phyloP scores from a whole-genome alignment of 23 tunicate genomes.

The Halocynthia aurantium region DNA sequence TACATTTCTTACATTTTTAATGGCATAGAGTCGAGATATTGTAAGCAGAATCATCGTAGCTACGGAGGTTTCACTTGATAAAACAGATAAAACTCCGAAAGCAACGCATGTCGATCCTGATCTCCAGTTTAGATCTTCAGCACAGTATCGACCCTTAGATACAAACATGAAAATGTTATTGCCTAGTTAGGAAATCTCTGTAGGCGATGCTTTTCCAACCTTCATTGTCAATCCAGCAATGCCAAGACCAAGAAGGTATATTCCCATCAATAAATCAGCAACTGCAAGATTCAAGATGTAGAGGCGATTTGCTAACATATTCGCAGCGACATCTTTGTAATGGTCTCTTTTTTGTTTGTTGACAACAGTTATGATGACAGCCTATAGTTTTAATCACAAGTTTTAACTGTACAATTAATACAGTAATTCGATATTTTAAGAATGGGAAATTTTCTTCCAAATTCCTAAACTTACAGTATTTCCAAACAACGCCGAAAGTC shows the following conservation, averaged over 20 bases:
- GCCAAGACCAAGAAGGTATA: conserved; percentile 5
- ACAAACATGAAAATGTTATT: conserved; percentile 2
- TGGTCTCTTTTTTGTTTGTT: background rate
- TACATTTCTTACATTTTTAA: conserved; percentile 3
- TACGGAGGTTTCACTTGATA: conserved; percentile 28
- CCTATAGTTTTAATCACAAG: background rate
- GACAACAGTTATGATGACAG: conserved; percentile 6
- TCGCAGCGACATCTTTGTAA: background rate
- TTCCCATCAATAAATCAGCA: conserved; percentile 23
- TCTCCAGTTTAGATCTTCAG: conserved; percentile 18
- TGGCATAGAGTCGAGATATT: conserved; percentile 10
- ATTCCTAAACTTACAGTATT: conserved; percentile 38
- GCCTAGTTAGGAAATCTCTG: background rate
- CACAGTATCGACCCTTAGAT: conserved; percentile 19
- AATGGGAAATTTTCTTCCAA: background rate
- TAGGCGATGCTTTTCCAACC: background rate
- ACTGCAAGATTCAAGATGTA: conserved; percentile 18
- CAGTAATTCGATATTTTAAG: background rate
- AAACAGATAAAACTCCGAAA: conserved; percentile 25
- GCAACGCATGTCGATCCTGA: conserved; percentile 13
- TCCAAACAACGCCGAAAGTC: conserved; percentile 48
- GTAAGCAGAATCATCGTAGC: conserved; percentile 30
- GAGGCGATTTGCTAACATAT: conserved; percentile 5
- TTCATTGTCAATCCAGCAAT: background rate
- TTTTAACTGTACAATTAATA: background rate